Conservation (phyloP, 2,113 vertebrate genomes). For the Zosterops borbonicus region DNA sequence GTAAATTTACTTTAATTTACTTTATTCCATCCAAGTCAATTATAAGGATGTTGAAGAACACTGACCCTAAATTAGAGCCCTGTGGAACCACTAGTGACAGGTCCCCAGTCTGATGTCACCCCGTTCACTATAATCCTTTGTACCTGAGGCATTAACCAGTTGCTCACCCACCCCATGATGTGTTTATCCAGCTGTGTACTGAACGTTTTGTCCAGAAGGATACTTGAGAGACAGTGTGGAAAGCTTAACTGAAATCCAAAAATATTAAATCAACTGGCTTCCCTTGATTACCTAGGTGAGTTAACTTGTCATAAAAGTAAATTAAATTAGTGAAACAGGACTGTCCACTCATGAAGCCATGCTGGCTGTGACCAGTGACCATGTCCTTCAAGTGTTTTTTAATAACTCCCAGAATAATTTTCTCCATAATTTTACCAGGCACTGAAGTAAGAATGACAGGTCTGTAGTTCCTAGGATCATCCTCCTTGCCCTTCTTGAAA, state of each 20-base stretch:
- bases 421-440: not conserved
- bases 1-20: not conserved
- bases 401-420: not conserved
- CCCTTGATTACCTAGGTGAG: not conserved
- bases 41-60: not conserved
- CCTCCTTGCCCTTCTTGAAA: not conserved
- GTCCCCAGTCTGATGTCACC: not conserved
- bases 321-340: not conserved
- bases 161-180: not conserved
- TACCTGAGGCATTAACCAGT: rapidly evolving
- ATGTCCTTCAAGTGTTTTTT: not conserved
- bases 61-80: not conserved
- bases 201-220: not conserved
- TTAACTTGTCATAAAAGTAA: not conserved
- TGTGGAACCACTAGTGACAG: not conserved
- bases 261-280: not conserved
- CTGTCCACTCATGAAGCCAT: not conserved
- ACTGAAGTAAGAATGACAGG: not conserved
- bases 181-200: not conserved
- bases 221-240: not conserved
- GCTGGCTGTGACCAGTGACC: not conserved
- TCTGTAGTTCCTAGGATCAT: not conserved
- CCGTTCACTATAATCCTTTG: not conserved
- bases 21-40: not conserved
- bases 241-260: not conserved